Percentiles rank a stretch among this genome's conserved stretches.
Evolutionary conservation across 2,797 vertebrate species (phyloP).

Genomic region (Pempheris klunzingeri): DNA sequence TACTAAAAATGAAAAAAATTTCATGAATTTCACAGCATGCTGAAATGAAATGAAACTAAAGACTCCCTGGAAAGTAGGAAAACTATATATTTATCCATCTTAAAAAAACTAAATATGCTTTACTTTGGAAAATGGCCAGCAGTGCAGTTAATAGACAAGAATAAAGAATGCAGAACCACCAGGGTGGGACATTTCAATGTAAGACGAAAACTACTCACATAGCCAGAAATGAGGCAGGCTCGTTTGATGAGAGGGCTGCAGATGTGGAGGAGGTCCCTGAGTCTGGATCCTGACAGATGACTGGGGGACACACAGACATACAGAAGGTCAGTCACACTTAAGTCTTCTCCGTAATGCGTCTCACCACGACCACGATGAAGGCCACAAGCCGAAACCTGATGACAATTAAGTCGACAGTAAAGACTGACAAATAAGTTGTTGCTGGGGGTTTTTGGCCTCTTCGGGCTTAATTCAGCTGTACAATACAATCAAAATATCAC

Average conservation of each 20-base stretch:
- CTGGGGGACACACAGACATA: conserved; percentile 78
- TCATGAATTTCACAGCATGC: neutral
- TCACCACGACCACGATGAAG: too few relatives aligned
- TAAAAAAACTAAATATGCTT: neutral
- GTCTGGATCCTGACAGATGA: conserved; percentile 83
- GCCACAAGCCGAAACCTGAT: too few relatives aligned
- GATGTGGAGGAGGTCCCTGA: conserved; percentile 83
- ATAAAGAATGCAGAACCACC: neutral
- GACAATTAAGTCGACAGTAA: too few relatives aligned
- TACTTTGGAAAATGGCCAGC: neutral
- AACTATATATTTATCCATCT: neutral
- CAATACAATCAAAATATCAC: neutral
- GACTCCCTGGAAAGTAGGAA: neutral
- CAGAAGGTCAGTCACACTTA: conserved; percentile 15
- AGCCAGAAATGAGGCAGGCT: conserved; percentile 86
- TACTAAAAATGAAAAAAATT: neutral
- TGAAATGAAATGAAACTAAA: neutral
- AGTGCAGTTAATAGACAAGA: neutral
- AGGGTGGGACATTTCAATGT: neutral
- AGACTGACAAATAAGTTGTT: too few relatives aligned
- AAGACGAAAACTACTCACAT: conserved; percentile 85
- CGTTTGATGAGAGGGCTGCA: conserved; percentile 91
- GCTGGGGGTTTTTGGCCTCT: too few relatives aligned
- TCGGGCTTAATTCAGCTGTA: neutral
- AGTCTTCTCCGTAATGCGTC: too few relatives aligned